phyloP scores from a whole-genome alignment of 2,797 vertebrate genomes.

The Acipenser transmontanus region DNA sequence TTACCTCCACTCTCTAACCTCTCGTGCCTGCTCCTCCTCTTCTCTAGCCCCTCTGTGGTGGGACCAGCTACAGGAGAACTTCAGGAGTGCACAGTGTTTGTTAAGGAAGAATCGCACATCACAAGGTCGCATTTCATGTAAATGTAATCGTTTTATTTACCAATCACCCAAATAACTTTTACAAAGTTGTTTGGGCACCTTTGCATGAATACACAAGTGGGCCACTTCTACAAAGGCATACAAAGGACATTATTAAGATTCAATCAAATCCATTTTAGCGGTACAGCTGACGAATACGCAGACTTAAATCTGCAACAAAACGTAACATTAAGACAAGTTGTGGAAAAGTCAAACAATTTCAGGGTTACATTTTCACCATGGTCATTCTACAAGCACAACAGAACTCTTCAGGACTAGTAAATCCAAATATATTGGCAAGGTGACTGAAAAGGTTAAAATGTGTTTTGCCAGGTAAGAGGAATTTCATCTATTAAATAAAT shows the following conservation, averaged over 20 bases:
- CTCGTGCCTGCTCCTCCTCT: no score
- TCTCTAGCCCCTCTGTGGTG: no score
- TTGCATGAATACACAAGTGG: constrained; percentile 24
- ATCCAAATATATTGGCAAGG: neutral
- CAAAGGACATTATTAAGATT: constrained; percentile 54
- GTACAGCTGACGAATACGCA: neutral
- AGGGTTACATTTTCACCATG: neutral
- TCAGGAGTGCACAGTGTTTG: no score
- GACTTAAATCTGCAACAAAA: constrained; percentile 9
- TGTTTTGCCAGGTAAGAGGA: neutral
- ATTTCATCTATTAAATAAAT: constrained; percentile 49
- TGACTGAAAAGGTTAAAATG: neutral
- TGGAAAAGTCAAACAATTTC: neutral
- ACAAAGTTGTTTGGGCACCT: constrained; percentile 42
- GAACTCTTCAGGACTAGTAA: constrained; percentile 11
- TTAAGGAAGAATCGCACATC: no score
- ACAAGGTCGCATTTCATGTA: no score
- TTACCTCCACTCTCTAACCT: no score
- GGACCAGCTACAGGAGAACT: no score
- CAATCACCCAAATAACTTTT: constrained; percentile 31
- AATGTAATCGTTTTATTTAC: constrained; percentile 50
- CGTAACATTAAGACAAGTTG: constrained; percentile 11
- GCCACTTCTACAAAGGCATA: constrained; percentile 37
- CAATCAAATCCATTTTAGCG: constrained; percentile 19
- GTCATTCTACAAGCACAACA: constrained; percentile 6